Evolutionary conservation across 2,888 invertebrate species (phyloP).

Genomic region (Brenthis ino): DNA sequence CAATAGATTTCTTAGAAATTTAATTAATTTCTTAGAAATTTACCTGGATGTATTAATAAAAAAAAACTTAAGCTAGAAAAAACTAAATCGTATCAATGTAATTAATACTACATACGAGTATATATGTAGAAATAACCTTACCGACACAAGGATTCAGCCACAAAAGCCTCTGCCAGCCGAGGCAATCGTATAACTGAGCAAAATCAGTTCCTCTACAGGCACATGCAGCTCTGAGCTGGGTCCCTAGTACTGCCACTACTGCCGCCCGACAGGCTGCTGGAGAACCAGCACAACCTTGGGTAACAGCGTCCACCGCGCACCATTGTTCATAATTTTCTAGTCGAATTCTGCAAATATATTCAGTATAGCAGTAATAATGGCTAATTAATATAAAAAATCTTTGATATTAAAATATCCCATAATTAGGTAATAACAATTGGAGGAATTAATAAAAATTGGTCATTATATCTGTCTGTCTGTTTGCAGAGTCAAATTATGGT

Average conservation of each 20-base stretch:
- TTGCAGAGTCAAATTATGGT: too few species aligned
- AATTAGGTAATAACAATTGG: too few species aligned
- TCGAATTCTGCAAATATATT: conserved; percentile 82
- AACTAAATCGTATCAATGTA: too few species aligned
- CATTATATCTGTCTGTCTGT: too few species aligned
- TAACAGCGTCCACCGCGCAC: conserved; percentile 94
- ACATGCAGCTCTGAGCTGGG: conserved; percentile 93
- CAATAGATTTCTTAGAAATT: too few species aligned
- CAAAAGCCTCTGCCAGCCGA: conserved; percentile 93
- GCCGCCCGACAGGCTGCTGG: conserved; percentile 92
- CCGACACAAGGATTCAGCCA: conserved; percentile 97
- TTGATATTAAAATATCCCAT: too few species aligned
- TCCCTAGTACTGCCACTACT: conserved; percentile 93
- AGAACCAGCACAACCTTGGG: conserved; percentile 93
- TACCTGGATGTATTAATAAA: too few species aligned
- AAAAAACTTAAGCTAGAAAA: too few species aligned
- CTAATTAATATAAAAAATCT: too few species aligned
- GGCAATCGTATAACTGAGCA: conserved; percentile 92
- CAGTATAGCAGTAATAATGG: background rate
- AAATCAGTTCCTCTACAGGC: conserved; percentile 94
- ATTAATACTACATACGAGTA: too few species aligned
- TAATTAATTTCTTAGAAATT: too few species aligned
- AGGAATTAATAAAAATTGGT: too few species aligned
- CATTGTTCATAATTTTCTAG: conserved; percentile 94
- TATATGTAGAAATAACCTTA: conserved; percentile 68